A percentile compares a stretch with the other conserved stretches of the same genome.
These are phyloP conservation scores for Mohoua ochrocephala DNA, from an alignment of 2,113 vertebrate genomes.

Conservation along the genomic window DNA sequence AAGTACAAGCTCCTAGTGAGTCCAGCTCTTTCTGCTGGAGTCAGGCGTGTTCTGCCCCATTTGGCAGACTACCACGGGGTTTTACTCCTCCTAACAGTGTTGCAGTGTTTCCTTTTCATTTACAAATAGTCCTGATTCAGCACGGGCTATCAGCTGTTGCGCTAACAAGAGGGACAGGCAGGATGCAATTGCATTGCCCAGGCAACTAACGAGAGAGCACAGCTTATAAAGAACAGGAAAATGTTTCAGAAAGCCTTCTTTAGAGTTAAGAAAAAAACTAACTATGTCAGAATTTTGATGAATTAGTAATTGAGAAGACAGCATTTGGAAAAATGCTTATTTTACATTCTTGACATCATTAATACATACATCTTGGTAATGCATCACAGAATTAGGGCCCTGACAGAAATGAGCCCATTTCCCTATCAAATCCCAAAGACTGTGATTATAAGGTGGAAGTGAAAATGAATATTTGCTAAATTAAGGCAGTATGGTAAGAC, in stretches of 20 bases:
- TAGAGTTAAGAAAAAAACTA: neutral
- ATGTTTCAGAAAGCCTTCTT: neutral
- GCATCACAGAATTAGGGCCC: neutral
- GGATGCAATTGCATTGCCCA: constrained; percentile 14
- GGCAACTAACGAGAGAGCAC: neutral
- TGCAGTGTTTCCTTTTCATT: constrained; percentile 25
- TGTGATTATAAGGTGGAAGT: neutral
- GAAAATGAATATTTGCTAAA: neutral
- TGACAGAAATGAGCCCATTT: neutral
- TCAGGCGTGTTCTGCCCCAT: neutral
- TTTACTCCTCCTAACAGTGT: constrained; percentile 30
- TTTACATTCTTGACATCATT: neutral
- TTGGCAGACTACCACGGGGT: neutral
- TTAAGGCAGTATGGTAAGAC: neutral
- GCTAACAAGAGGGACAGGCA: neutral
- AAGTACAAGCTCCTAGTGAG: neutral
- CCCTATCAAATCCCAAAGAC: neutral
- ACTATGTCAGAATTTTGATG: neutral
- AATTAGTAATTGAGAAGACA: neutral
- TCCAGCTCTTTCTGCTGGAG: neutral
- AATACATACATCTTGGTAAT: neutral
- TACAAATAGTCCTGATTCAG: constrained; percentile 15
- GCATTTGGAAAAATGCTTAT: neutral
- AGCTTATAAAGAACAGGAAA: neutral
- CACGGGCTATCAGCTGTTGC: neutral